A percentile compares a stretch with the other conserved stretches of the same genome.
These are phyloP conservation scores for Eolophus roseicapilla DNA, from an alignment of 2,113 vertebrate species.

Conservation along the genomic window DNA sequence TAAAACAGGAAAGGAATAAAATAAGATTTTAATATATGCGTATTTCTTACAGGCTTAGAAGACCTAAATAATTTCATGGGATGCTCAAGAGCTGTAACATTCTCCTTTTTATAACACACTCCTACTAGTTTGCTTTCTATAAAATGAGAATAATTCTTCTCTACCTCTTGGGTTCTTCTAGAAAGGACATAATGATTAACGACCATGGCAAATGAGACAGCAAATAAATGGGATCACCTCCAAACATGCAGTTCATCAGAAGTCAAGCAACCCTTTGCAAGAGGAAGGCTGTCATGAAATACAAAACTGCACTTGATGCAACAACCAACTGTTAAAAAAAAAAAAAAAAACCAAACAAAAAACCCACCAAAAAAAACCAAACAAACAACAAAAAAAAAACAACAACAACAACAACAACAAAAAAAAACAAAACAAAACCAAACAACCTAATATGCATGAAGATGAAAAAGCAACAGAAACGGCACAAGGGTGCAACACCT, in stretches of 20 bases:
- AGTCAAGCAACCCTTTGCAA: neutral
- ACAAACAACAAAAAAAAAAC: neutral
- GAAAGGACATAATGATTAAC: neutral
- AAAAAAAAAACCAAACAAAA: neutral
- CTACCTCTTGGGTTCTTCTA: neutral
- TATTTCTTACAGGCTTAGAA: neutral
- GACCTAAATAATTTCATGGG: neutral
- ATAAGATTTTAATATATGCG: neutral
- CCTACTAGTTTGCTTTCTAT: neutral
- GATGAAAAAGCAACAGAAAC: neutral
- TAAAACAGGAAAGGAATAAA: neutral
- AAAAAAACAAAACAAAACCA: neutral
- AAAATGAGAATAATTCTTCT: neutral
- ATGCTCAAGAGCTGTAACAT: neutral
- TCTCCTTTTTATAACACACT: neutral
- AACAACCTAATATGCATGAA: neutral
- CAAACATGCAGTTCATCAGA: neutral
- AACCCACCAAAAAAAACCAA: neutral
- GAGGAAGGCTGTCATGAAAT: neutral
- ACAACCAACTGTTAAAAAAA: neutral
- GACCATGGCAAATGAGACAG: rapidly evolving
- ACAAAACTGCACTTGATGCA: neutral
- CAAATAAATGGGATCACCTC: neutral
- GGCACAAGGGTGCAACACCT: neutral
- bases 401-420: rapidly evolving